phyloP scores from a whole-genome alignment of 2,113 vertebrate species.

The Burhinus bistriatus region DNA sequence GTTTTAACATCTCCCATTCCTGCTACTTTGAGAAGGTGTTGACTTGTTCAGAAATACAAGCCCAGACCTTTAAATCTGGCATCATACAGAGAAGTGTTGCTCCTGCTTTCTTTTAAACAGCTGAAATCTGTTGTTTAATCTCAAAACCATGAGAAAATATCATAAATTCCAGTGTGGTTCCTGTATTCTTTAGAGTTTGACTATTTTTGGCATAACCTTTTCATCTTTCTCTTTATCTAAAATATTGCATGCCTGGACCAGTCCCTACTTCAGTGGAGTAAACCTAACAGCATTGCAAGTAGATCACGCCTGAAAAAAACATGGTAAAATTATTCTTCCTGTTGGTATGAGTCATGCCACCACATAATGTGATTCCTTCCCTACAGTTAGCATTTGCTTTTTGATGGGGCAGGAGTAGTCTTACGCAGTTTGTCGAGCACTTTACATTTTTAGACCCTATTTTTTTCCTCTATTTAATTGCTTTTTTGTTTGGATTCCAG shows the following conservation, averaged over 20 bases:
- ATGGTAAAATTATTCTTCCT: not conserved
- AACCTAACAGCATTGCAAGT: not conserved
- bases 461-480: not conserved
- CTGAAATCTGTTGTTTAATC: not conserved
- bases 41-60: not conserved
- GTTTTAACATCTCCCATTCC: not conserved
- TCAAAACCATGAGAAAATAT: not conserved
- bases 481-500: not conserved
- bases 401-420: not conserved
- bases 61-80: too few species aligned
- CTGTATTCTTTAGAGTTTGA: not conserved
- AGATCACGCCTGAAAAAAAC: not conserved
- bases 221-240: not conserved
- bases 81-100: not conserved
- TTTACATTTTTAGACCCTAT: not conserved
- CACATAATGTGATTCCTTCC: not conserved
- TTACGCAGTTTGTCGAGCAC: not conserved
- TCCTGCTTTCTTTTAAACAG: not conserved
- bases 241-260: not conserved
- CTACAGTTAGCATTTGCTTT: not conserved
- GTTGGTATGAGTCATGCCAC: not conserved
- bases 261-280: not conserved
- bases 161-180: not conserved
- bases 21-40: not conserved
- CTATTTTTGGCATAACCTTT: not conserved